Evolutionary conservation across 2,888 invertebrate genomes (phyloP), one percentile per base, ranked within the genome.

Genomic region (Cataglyphis livida): DNA sequence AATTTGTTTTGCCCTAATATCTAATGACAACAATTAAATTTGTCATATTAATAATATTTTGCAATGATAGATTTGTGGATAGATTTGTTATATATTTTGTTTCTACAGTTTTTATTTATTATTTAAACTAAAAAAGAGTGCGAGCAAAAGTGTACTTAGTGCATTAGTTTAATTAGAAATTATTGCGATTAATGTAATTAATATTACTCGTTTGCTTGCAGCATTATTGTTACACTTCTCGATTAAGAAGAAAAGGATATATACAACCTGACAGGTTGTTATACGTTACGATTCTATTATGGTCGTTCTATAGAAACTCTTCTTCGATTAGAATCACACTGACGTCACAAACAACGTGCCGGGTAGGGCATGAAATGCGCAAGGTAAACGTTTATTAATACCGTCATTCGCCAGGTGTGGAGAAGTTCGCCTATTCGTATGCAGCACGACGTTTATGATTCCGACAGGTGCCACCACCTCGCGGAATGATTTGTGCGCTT

Each of bases 381-480:
- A 1, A 38, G 18, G 9, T 41, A 76, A 68, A 68, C 38, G n/a
- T 76, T 76, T 41, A 68, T 57, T 41, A 68, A 68, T 32, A 68
- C 5, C 51, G 15, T 28, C n/a, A 15, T 18, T 57, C 66, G 4
- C 18, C 66, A 41, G 41, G 15, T 32, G 21, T 54, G 10, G 10
- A 61, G 65, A 64, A 75, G 44, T 18, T 32, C 87, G 81, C 86
- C 88, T 89, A 68, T 64, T 25, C 6, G 12, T 82, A 87, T 84
- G 85, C 79, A 78, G 82, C 87, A 76, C 54, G 44, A 28, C 51
- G 38, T 25, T 74, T 73, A 35, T 10, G 38, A 28, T 65, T 89
- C 90, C 88, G 86, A 84, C 91, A 91, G 90, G 91, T 91, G 90
- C 89, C 87, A 91, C 90, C 91, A 91, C 87, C 91, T 91, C 84